Percentiles rank a stretch among this genome's conserved stretches.
These are phyloP conservation scores for Eumeta japonica DNA, from an alignment of 1,140 invertebrate species.

Conservation along the genomic window DNA sequence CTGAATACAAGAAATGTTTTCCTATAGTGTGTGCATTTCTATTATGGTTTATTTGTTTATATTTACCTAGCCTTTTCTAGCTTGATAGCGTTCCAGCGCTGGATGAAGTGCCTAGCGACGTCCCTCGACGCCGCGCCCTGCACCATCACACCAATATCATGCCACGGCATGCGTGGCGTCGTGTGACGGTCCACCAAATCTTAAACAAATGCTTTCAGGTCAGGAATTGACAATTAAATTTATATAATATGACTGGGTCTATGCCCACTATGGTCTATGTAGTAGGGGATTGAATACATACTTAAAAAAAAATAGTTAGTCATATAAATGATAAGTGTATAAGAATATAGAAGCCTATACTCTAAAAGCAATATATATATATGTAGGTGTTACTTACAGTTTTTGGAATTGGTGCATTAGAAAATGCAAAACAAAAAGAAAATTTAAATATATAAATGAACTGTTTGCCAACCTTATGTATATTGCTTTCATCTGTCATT, in stretches of 20 bases:
- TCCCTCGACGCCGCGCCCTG: slow-evolving; percentile 85
- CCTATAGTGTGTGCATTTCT: slow-evolving; percentile 4
- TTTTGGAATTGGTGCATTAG: slow-evolving; percentile 1
- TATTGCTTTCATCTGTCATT: too few relatives aligned
- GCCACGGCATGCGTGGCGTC: slow-evolving; percentile 97
- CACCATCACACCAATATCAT: slow-evolving; percentile 88
- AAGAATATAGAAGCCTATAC: too few relatives aligned
- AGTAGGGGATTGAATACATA: too few relatives aligned
- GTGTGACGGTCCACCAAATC: slow-evolving; percentile 85
- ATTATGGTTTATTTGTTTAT: slow-evolving; percentile 6
- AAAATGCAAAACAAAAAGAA: slow-evolving; percentile 10
- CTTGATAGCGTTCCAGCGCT: slow-evolving; percentile 96
- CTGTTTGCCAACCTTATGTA: too few relatives aligned
- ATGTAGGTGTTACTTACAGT: too few relatives aligned
- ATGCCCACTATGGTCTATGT: too few relatives aligned
- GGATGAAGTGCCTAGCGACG: slow-evolving; percentile 94
- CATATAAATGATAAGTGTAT: too few relatives aligned
- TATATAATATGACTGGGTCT: too few relatives aligned
- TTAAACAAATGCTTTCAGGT: slow-evolving; percentile 46
- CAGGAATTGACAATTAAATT: too few relatives aligned
- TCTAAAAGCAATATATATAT: slow-evolving; percentile 6
- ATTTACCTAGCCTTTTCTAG: slow-evolving; percentile 63
- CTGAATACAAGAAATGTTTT: too few relatives aligned
- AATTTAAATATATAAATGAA: too few relatives aligned
- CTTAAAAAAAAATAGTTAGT: too few relatives aligned